Conservation (phyloP, 2,113 vertebrate genomes). For the Epinephelus lanceolatus region DNA sequence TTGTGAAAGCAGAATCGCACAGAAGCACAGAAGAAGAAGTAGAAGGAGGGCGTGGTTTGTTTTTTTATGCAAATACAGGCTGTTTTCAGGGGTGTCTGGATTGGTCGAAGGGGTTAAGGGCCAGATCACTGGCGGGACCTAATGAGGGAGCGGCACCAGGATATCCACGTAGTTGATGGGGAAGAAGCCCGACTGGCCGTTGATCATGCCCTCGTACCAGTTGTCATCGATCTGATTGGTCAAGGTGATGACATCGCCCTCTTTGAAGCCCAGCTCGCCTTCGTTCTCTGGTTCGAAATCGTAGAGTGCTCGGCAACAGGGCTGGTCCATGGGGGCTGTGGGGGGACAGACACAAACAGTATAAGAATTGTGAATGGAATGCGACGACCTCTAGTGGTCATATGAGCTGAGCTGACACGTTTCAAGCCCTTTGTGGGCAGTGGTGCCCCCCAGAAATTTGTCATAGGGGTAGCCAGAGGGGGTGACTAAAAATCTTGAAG, state of each 20-base stretch:
- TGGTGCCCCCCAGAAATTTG: no score
- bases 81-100: conserved; percentile 57
- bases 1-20: conserved; percentile 74
- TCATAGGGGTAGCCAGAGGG: no score
- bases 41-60: conserved; percentile 60
- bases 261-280: conserved; percentile 96
- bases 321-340: conserved; percentile 90
- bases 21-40: conserved; percentile 75
- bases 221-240: conserved; percentile 98
- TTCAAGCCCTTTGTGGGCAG: no score
- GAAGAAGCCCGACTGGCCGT: conserved; percentile 97
- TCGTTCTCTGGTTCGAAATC: conserved; percentile 98
- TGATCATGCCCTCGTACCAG: conserved; percentile 98
- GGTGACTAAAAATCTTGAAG: no score
- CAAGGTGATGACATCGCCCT: conserved; percentile 94
- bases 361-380: neutral
- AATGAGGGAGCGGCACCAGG: conserved; percentile 94
- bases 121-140: conserved; percentile 66
- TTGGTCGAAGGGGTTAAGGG: conserved; percentile 35
- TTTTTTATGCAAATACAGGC: conserved; percentile 63
- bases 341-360: neutral
- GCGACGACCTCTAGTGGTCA: neutral
- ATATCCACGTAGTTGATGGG: conserved; percentile 98
- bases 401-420: no score
- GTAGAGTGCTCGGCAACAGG: conserved; percentile 94